Evolutionary conservation across 2,888 invertebrate species (phyloP), one percentile per base, ranked within the genome.

Genomic region (Entomobrya proxima): DNA sequence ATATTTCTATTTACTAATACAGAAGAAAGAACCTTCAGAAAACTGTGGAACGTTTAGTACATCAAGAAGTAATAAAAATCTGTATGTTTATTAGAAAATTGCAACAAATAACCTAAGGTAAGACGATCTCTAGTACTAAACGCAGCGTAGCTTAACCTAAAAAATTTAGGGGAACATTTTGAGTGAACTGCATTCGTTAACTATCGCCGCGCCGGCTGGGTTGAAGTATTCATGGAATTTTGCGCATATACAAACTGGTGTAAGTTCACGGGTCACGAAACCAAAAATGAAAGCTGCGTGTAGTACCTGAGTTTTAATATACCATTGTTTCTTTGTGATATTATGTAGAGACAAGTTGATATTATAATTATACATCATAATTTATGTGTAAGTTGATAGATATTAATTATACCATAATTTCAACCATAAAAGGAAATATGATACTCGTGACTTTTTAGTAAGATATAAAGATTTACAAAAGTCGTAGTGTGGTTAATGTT

Each of bases 321-420:
- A 85, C n/a, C 77, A 78, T 85, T 78, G 78, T 85, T 85, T 85
- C 84, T 85, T 85, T 85, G 84, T 85, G 84, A 85, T 85, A 85
- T n/a, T n/a, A n/a, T 47, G 27, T 82, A 82, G 75, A 32, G 77
- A 47, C 77, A 64, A 30, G 50, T 35, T 50, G 11, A 67, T 47
- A 21, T 7, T 21, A 50, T 35, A 37, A 52, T 50, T 50, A 32
- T 44, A 27, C 44, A 75, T 27, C 4, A 15, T 27, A 27, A 18
- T 2, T 37, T 7, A 37, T 21, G n/a, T 13, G 15, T 76, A 55
- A 47, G 69, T 24, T 6, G 40, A 44, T 21, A 61, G 6, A 18
- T 32, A 32, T 32, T 2, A 52, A 2, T 18, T 52, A 13, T 7
- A 37, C 18, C 21, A 64, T 64, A 11, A 37, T 37, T 61, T 32